Base-by-base conservation (phyloP, 1,140 invertebrate species). In the Cylas formicarius region DNA sequence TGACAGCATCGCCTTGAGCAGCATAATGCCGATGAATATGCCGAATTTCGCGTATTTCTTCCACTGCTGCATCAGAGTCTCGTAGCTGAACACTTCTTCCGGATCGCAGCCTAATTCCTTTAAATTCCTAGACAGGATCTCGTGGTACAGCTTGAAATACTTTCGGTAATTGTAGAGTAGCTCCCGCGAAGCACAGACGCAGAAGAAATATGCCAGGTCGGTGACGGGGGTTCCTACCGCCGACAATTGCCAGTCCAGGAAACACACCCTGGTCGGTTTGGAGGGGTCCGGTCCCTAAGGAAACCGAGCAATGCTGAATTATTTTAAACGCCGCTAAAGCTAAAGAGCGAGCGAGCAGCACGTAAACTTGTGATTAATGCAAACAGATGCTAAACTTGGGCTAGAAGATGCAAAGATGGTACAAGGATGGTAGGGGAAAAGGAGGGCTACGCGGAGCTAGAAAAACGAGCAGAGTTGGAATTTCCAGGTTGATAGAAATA, bases 201-300 rank as follows among this genome's bases (percentile, higher is more conserved):
- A 76, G 4, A 79, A 58, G 36, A 70, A 74, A 47, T 76, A 75
- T 0, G 65, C 62, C 35, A 79, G 49, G 47, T 78, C 76, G 0
- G 66, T 66, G 2, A 72, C 65, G 4, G 76, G 76, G 2, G 75
- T 75, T 2, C 67, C 66, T 36, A 71, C 67, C 13, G 70, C 62
- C 5, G 65, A 57, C 5, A 75, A 51, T 55, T 78, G 76, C 59
- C 70, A 73, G 46, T 79, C 77, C 9, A 78, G 48, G 0, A 78
- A 55, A 26, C 36, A 36, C 8, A 70, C 53, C 18, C 73, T 28
- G 22, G 40, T 8, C 3, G 50, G 50, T 33, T 45, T 54, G 10
- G n/a, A 23, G 18, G 26, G 24, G 10, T 49, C 37, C 9, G 18
- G 23, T 44, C 19, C 11, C 11, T 13, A 26, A n/a, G n/a, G 24